A percentile compares a stretch with the other conserved stretches of the same genome.
Conservation (phyloP, 1,140 invertebrate genomes). For the Pinna nobilis region DNA sequence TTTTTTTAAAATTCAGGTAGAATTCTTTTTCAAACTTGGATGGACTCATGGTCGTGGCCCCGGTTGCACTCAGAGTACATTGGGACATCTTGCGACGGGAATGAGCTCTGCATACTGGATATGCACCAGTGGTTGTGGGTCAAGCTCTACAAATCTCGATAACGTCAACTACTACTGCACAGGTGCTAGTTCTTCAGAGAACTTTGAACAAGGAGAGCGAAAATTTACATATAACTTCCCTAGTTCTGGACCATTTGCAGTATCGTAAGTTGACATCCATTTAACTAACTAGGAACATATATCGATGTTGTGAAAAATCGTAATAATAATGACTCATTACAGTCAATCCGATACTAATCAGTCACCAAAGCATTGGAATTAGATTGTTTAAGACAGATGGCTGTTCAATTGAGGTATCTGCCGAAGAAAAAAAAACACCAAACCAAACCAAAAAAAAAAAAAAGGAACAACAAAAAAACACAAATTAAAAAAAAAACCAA, state of each 20-base stretch:
- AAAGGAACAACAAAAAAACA: too few species aligned
- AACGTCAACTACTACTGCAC: conserved; percentile 24
- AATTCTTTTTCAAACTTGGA: conserved; percentile 32
- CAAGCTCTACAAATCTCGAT: neutral
- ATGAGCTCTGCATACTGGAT: conserved; percentile 3
- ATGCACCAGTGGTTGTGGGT: neutral
- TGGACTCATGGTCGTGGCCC: conserved; percentile 25
- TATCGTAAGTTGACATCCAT: neutral
- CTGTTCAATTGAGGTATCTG: too few species aligned
- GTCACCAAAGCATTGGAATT: too few species aligned
- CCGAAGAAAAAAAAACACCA: too few species aligned
- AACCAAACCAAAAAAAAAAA: too few species aligned
- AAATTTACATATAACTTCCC: conserved; percentile 20
- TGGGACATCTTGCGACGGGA: conserved; percentile 22
- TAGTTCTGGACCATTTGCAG: neutral
- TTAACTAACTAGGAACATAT: too few species aligned
- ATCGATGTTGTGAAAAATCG: too few species aligned
- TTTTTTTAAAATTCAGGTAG: conserved; percentile 11
- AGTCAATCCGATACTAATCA: too few species aligned
- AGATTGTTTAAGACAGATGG: too few species aligned
- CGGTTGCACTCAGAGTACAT: conserved; percentile 17
- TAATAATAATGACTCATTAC: too few species aligned
- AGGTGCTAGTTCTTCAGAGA: conserved; percentile 11
- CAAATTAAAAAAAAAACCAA: too few species aligned
- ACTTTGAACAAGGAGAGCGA: conserved; percentile 20